phyloP scores from a whole-genome alignment of 2,797 vertebrate genomes.

The Falco berigora region DNA sequence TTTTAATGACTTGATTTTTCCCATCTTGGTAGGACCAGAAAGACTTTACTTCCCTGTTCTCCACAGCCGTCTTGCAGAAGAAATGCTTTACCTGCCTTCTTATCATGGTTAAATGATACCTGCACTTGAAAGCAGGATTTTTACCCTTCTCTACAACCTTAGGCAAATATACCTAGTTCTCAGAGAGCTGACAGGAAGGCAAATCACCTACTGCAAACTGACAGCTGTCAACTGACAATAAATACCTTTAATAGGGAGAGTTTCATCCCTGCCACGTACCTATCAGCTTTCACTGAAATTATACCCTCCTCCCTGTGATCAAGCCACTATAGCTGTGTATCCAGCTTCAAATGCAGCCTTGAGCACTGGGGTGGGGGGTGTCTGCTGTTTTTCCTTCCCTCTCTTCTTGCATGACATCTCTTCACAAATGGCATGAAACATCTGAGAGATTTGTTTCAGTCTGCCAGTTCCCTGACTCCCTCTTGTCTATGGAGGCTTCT shows the following conservation, averaged over 20 bases:
- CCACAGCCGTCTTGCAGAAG: neutral
- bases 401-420: neutral
- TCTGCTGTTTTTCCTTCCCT: neutral
- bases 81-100: conserved; percentile 34
- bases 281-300: conserved; percentile 51
- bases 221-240: conserved; percentile 52
- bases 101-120: conserved; percentile 53
- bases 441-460: neutral
- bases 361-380: neutral
- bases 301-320: neutral
- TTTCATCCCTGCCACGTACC: neutral
- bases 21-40: conserved; percentile 9
- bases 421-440: neutral
- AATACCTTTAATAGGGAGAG: conserved; percentile 15
- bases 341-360: conserved; percentile 18
- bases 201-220: conserved; percentile 61
- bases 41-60: conserved; percentile 46
- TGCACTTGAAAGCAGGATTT: conserved; percentile 8
- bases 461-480: neutral
- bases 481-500: neutral
- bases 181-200: conserved; percentile 50
- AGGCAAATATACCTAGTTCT: conserved; percentile 53
- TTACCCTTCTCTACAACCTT: neutral
- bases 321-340: neutral
- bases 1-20: conserved; percentile 52